phyloP scores from a whole-genome alignment of 2,888 invertebrate genomes.

The Tillus elongatus region DNA sequence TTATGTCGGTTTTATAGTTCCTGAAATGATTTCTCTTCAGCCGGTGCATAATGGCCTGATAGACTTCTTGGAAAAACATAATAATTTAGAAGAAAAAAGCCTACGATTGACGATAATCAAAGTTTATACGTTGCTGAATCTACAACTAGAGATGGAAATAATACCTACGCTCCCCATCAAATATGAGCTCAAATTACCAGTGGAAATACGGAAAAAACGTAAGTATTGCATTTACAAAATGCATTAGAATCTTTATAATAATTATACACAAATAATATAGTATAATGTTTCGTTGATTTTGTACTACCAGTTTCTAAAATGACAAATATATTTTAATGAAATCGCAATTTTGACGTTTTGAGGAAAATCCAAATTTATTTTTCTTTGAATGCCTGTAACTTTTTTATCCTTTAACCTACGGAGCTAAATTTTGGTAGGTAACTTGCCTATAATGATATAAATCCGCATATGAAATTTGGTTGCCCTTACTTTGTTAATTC shows the following conservation, averaged over 20 bases:
- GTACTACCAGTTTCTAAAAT: too few species aligned
- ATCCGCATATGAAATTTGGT: too few species aligned
- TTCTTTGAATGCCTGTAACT: too few species aligned
- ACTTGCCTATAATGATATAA: too few species aligned
- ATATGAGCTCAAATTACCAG: neutral
- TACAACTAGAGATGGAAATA: slow-evolving; percentile 15
- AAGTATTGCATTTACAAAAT: neutral
- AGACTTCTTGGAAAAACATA: slow-evolving; percentile 21
- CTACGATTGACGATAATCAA: slow-evolving; percentile 19
- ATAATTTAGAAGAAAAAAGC: slow-evolving; percentile 17
- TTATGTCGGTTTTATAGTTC: neutral
- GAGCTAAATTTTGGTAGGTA: too few species aligned
- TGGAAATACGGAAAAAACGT: neutral
- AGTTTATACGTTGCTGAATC: slow-evolving; percentile 23
- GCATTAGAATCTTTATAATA: neutral
- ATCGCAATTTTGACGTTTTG: too few species aligned
- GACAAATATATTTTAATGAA: too few species aligned
- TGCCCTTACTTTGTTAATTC: too few species aligned
- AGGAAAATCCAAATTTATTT: too few species aligned
- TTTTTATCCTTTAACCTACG: too few species aligned
- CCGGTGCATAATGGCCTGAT: slow-evolving; percentile 13
- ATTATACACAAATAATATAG: neutral
- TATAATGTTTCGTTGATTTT: too few species aligned
- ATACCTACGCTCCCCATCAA: neutral
- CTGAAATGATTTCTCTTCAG: slow-evolving; percentile 1